Percentiles rank a stretch among this genome's conserved stretches.
phyloP scores from a whole-genome alignment of 92 coral and sea anemone genomes.

The Porites lobata region DNA sequence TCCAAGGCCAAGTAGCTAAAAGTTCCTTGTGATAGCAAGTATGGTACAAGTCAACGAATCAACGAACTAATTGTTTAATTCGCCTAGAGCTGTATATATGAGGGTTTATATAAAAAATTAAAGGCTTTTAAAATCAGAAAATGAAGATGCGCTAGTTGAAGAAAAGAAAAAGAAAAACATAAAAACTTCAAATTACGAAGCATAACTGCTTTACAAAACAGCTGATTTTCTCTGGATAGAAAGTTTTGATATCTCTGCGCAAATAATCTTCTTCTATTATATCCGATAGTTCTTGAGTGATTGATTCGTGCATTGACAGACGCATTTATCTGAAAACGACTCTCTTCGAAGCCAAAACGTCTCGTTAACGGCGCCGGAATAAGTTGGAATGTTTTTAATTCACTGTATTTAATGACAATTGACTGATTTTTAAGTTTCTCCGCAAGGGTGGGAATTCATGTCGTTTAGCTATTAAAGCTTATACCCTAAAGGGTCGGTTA shows the following conservation, averaged over 20 bases:
- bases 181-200: no score
- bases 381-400: neutral
- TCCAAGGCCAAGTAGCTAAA: no score
- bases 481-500: no score
- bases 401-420: no score
- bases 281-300: neutral
- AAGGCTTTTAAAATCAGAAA: neutral
- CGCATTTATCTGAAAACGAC: neutral
- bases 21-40: neutral
- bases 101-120: no score
- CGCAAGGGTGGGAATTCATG: no score
- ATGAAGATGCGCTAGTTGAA: neutral
- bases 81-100: neutral
- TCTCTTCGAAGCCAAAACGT: conserved; percentile 2
- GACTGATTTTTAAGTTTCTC: neutral
- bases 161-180: neutral
- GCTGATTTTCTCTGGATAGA: neutral
- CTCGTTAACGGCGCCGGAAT: neutral
- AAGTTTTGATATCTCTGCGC: neutral
- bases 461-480: neutral
- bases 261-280: neutral
- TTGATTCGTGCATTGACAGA: neutral
- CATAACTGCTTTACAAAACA: no score
- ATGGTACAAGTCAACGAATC: neutral
- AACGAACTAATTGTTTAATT: neutral